Evolutionary conservation across 2,888 invertebrate species (phyloP).

Genomic region (Patella depressa): DNA sequence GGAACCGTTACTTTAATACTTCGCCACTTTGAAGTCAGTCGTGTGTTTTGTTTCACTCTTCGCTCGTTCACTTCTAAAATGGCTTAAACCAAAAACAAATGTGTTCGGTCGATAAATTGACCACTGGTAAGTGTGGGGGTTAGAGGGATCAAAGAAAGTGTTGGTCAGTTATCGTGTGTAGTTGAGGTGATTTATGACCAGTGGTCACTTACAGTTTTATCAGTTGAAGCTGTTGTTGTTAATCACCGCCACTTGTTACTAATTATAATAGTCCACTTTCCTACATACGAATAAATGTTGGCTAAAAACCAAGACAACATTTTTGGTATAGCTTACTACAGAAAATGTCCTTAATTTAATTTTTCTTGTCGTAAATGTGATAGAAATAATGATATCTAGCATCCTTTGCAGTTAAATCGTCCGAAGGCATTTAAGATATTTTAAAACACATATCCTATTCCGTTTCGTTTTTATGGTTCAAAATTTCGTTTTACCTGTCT

Average conservation of each 20-base stretch:
- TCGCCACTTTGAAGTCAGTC: neutral
- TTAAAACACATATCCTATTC: too few relatives aligned
- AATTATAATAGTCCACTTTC: neutral
- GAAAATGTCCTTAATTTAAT: too few relatives aligned
- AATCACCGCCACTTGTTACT: conserved; percentile 5
- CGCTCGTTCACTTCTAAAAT: neutral
- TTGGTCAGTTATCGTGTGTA: neutral
- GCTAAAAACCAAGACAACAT: too few relatives aligned
- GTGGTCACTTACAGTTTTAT: conserved; percentile 6
- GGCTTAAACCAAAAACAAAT: conserved; percentile 1
- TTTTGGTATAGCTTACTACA: too few relatives aligned
- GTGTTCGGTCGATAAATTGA: neutral
- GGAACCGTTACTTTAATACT: neutral
- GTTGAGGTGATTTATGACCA: conserved; percentile 9
- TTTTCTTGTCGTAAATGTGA: too few relatives aligned
- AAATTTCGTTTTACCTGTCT: too few relatives aligned
- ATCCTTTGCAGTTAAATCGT: too few relatives aligned
- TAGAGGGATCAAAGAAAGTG: conserved; percentile 4
- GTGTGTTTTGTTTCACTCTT: conserved; percentile 7
- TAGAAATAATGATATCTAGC: too few relatives aligned
- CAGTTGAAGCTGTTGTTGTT: conserved; percentile 7
- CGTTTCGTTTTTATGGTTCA: too few relatives aligned
- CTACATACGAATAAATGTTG: too few relatives aligned
- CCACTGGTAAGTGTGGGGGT: neutral
- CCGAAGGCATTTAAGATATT: too few relatives aligned